Evolutionary conservation across 2,888 invertebrate species (phyloP).

Genomic region (Apamea monoglypha): DNA sequence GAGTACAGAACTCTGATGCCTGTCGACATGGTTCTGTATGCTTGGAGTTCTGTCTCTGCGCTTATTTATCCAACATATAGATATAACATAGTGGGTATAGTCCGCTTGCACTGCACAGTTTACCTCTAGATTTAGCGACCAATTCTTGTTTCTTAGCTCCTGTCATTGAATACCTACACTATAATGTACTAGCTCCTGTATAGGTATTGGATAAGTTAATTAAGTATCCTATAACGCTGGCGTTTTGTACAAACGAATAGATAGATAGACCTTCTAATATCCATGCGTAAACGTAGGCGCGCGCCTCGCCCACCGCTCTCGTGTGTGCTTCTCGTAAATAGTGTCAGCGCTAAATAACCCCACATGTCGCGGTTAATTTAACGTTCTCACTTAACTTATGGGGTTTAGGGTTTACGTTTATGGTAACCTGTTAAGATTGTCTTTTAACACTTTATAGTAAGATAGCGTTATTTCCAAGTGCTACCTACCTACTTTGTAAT

Average conservation of each 20-base stretch:
- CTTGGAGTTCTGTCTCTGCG: background rate
- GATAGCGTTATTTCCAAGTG: conserved; percentile 16
- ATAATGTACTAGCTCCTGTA: background rate
- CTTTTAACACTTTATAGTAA: conserved; percentile 19
- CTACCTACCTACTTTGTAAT: background rate
- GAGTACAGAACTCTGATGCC: background rate
- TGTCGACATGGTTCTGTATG: background rate
- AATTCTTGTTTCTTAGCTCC: background rate
- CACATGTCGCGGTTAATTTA: conserved; percentile 52
- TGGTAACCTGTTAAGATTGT: conserved; percentile 42
- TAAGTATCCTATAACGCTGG: background rate
- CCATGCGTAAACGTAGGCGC: conserved; percentile 33
- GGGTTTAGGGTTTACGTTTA: conserved; percentile 39
- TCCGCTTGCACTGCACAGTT: background rate
- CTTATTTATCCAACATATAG: background rate
- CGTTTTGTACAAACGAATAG: background rate
- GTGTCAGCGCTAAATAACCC: conserved; percentile 64
- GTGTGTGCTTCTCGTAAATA: conserved; percentile 58
- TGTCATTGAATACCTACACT: background rate
- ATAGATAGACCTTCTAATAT: conserved; percentile 30
- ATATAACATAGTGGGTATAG: background rate
- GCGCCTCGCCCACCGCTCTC: conserved; percentile 57
- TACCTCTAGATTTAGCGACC: background rate
- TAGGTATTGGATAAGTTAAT: background rate
- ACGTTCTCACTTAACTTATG: conserved; percentile 51